Percentiles rank a stretch among this genome's conserved stretches.
These are phyloP conservation scores for Hafferia zeledoni DNA, from an alignment of 2,797 vertebrate genomes.

Conservation along the genomic window DNA sequence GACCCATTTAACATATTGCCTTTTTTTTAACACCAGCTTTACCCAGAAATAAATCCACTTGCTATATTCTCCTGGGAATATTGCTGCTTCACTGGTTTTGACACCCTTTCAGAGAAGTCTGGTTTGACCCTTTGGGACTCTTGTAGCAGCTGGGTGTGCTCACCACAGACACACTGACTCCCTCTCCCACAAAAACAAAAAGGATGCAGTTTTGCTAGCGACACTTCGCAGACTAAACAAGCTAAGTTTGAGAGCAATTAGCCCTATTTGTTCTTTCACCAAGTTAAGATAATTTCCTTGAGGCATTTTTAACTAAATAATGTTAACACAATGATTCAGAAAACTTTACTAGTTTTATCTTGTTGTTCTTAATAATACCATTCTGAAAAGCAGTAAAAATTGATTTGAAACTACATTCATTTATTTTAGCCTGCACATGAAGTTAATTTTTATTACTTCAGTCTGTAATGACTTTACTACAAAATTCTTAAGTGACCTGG, in stretches of 20 bases:
- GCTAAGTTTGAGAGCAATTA: neutral
- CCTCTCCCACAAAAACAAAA: neutral
- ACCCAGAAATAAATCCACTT: conserved; percentile 7
- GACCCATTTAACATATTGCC: neutral
- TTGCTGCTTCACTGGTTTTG: neutral
- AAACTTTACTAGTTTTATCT: neutral
- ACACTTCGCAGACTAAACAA: neutral
- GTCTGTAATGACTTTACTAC: neutral
- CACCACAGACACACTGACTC: accelerated
- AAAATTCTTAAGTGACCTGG: neutral
- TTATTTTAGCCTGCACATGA: neutral
- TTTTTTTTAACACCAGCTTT: neutral
- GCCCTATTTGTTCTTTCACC: neutral
- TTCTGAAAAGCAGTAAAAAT: neutral
- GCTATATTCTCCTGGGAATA: neutral
- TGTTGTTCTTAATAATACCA: neutral
- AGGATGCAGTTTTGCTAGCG: neutral
- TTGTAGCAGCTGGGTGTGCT: neutral
- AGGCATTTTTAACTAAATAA: neutral
- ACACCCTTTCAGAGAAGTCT: neutral
- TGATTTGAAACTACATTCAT: neutral
- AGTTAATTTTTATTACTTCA: neutral
- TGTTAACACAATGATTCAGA: neutral
- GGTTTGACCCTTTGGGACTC: neutral
- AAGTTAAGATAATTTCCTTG: neutral